phyloP scores from a whole-genome alignment of 2,888 invertebrate species.

The Andrena chrysosceles region DNA sequence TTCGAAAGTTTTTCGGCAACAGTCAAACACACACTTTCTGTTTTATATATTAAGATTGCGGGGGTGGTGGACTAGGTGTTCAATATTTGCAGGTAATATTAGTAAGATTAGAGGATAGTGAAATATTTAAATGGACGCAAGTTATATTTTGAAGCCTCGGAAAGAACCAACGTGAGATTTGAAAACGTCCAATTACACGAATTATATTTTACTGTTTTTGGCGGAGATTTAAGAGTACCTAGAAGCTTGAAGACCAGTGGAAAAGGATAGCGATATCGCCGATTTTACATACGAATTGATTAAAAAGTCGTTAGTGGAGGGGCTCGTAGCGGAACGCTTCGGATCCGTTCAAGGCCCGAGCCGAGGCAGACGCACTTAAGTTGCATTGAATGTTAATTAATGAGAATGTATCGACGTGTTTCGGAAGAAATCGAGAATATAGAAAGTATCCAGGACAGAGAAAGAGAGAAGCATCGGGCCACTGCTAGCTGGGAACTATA shows the following conservation, averaged over 20 bases:
- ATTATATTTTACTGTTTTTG: no score
- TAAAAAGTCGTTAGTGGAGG: not conserved
- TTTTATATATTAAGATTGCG: no score
- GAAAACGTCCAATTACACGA: no score
- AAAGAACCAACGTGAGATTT: no score
- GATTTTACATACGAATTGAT: not conserved
- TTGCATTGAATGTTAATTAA: conserved; percentile 58
- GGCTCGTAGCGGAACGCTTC: conserved; percentile 8
- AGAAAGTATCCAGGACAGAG: conserved; percentile 24
- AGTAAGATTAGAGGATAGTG: no score
- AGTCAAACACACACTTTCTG: no score
- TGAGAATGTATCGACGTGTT: conserved; percentile 38
- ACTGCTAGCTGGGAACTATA: conserved; percentile 16
- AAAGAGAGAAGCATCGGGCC: conserved; percentile 11
- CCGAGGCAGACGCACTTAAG: conserved; percentile 6
- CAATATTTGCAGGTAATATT: no score
- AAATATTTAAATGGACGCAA: no score
- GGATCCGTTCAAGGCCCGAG: not conserved
- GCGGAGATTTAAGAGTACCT: no score
- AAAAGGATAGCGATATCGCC: not conserved
- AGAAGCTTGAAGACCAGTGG: not conserved
- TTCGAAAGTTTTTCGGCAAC: no score
- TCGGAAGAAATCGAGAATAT: conserved; percentile 21
- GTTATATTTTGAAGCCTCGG: no score
- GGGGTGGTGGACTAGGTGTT: no score